A percentile compares a stretch with the other conserved stretches of the same genome.
Conservation (phyloP, 2,113 vertebrate genomes). For the Elgaria multicarinata region DNA sequence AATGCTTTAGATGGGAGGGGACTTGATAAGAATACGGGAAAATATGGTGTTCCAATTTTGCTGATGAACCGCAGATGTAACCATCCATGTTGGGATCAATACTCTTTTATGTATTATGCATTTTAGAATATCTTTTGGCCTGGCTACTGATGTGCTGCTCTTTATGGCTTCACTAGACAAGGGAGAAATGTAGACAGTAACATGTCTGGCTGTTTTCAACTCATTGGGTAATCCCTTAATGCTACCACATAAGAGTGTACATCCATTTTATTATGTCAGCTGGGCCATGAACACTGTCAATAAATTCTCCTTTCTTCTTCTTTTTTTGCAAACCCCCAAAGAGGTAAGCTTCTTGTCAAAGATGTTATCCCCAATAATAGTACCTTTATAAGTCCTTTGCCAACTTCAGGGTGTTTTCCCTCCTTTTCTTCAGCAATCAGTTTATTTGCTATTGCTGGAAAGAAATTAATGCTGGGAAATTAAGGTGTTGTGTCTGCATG, state of each 20-base stretch:
- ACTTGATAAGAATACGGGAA: not conserved
- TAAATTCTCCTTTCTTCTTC: not conserved
- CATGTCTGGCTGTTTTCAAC: not conserved
- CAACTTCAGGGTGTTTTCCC: accelerated
- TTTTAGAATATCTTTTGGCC: not conserved
- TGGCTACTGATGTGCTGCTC: not conserved
- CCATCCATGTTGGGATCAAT: not conserved
- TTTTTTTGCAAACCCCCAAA: not conserved
- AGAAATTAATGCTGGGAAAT: not conserved
- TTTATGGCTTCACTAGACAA: not conserved
- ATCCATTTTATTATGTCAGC: not conserved
- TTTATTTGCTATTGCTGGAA: not conserved
- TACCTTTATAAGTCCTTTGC: not conserved
- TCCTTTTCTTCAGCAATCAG: not conserved
- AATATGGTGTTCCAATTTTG: not conserved
- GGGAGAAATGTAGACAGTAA: not conserved
- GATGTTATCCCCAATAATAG: not conserved
- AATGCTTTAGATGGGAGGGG: not conserved
- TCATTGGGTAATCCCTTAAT: not conserved
- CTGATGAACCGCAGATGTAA: not conserved
- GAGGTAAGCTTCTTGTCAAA: not conserved
- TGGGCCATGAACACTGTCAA: not conserved
- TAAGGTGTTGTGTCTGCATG: not conserved
- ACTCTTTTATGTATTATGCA: not conserved
- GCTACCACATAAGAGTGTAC: not conserved